Conservation (phyloP, 2,113 vertebrate genomes). For the Lethenteron camtschaticum region DNA sequence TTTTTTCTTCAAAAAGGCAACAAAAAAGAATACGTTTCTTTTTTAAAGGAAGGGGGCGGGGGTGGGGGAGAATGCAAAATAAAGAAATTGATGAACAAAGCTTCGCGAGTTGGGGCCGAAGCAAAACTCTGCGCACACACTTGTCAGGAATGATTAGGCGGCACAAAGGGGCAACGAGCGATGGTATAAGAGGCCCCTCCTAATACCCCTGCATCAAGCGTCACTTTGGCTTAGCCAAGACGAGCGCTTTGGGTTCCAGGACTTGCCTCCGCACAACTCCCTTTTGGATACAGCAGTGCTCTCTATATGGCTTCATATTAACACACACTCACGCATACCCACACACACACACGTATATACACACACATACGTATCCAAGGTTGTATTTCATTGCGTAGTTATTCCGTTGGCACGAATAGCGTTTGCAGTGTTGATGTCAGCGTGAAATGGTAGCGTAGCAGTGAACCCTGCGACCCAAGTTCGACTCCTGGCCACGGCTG, state of each 20-base stretch:
- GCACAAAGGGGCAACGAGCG: constrained; percentile 1
- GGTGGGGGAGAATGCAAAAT: neutral
- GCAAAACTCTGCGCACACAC: constrained; percentile 3
- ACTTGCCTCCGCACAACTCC: too few relatives aligned
- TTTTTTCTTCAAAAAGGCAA: neutral
- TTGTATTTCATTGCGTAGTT: too few relatives aligned
- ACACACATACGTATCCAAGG: too few relatives aligned
- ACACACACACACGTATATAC: too few relatives aligned
- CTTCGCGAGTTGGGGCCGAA: neutral
- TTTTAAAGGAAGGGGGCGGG: neutral
- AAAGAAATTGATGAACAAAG: constrained; percentile 6
- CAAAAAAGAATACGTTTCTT: neutral
- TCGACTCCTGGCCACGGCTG: too few relatives aligned
- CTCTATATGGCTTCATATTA: too few relatives aligned
- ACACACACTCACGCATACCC: too few relatives aligned
- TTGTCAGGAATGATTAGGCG: constrained; percentile 6
- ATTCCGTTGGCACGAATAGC: too few relatives aligned
- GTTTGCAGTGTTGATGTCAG: too few relatives aligned
- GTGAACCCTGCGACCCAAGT: too few relatives aligned
- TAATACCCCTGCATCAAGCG: constrained; percentile 3
- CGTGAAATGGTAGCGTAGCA: too few relatives aligned
- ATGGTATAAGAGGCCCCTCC: constrained; percentile 3
- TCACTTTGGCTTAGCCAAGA: constrained; percentile 3
- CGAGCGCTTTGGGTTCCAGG: neutral
- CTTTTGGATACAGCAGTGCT: too few relatives aligned